phyloP scores from a whole-genome alignment of 2,888 invertebrate genomes.

The Synergus japonicus region DNA sequence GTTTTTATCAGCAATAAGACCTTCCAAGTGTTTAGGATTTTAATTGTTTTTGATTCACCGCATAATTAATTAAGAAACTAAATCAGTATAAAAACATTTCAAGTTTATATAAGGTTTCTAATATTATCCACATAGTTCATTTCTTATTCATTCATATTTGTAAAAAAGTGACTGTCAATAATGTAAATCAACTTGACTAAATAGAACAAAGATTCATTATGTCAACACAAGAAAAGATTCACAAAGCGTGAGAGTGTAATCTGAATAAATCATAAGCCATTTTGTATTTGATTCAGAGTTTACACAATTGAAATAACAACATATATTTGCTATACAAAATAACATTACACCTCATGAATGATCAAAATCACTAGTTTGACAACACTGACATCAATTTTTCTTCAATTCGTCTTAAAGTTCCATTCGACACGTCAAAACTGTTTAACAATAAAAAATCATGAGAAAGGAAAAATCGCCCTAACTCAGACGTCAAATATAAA shows the following conservation, averaged over 20 bases:
- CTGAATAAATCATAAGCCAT: too few relatives aligned
- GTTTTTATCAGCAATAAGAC: neutral
- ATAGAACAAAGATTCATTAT: neutral
- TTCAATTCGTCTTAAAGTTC: neutral
- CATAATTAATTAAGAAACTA: neutral
- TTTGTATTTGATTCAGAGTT: neutral
- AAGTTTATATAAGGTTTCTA: neutral
- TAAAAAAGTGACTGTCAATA: slow-evolving; percentile 8
- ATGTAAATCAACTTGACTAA: slow-evolving; percentile 20
- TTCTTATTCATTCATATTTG: neutral
- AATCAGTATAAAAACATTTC: slow-evolving; percentile 4
- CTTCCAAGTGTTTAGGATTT: neutral
- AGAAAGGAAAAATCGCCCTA: neutral
- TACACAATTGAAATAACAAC: neutral
- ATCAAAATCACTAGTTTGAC: neutral
- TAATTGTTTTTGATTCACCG: too few relatives aligned
- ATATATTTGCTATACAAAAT: too few relatives aligned
- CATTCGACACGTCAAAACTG: neutral
- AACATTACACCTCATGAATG: too few relatives aligned
- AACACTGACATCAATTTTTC: neutral
- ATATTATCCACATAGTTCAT: slow-evolving; percentile 21
- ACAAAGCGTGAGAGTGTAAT: too few relatives aligned
- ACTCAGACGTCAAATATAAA: neutral
- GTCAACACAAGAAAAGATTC: too few relatives aligned
- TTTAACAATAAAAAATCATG: neutral